These are phyloP conservation scores for Scomber japonicus DNA, from an alignment of 2,113 vertebrate species.

Conservation along the genomic window DNA sequence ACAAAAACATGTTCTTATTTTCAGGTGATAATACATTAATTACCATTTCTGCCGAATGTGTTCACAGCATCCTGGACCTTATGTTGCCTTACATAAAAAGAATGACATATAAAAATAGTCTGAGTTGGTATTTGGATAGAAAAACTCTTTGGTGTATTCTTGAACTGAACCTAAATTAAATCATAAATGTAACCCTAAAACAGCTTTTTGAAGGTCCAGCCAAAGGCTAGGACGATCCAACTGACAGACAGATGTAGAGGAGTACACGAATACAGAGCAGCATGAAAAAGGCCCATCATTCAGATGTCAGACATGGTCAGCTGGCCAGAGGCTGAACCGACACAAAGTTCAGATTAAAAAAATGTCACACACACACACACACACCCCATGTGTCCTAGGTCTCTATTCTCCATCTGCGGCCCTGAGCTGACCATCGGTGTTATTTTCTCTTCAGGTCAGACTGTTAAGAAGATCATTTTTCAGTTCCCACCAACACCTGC, in stretches of 20 bases:
- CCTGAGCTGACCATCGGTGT: not conserved
- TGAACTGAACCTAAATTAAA: too few relatives aligned
- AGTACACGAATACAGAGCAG: not conserved
- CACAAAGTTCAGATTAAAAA: not conserved
- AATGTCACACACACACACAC: conserved; percentile 21
- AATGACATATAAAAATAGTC: too few relatives aligned
- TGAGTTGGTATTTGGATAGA: too few relatives aligned
- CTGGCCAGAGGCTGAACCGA: not conserved
- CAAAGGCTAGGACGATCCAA: too few relatives aligned
- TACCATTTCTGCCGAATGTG: too few relatives aligned
- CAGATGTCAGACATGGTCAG: conserved; percentile 16
- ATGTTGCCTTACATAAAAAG: too few relatives aligned
- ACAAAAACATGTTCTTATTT: too few relatives aligned
- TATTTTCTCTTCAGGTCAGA: conserved; percentile 33
- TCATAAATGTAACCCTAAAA: too few relatives aligned
- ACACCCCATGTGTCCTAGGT: conserved; percentile 93
- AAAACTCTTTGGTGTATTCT: too few relatives aligned
- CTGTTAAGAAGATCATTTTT: conserved; percentile 24
- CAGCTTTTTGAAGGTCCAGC: too few relatives aligned
- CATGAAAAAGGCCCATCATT: not conserved
- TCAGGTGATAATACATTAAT: too few relatives aligned
- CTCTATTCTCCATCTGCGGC: conserved; percentile 93
- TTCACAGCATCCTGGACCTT: too few relatives aligned
- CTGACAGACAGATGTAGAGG: not conserved
- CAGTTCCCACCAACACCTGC: conserved; percentile 52